Evolutionary conservation across 2,113 vertebrate genomes (phyloP), one percentile per base, ranked within the genome.

Genomic region (Cyanistes caeruleus): DNA sequence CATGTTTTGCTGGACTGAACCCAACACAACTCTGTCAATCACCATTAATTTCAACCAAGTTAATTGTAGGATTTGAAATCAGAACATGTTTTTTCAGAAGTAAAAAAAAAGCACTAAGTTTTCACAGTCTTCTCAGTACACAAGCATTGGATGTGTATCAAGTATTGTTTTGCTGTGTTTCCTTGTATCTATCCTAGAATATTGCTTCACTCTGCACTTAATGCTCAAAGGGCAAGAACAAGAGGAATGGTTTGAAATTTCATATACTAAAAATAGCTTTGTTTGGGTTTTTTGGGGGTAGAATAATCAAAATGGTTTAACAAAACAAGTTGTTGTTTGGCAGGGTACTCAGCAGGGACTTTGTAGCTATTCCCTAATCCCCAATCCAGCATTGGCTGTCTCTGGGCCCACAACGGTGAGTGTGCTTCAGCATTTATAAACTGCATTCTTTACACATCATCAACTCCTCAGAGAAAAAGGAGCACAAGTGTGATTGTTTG

Each of bases 181-280:
- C 67, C 74, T 44, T 15, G 82, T 94, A 94, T 82, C 59, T 87
- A 91, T 35, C 58, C 70, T 35, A 37, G 11, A 80, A 43, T 80
- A 83, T 91, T 95, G 78, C 94, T 88, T 96, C 81, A 94, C 62
- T 83, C 84, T n/a, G 51, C 31, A 46, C 28, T 78, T 48, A 65
- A 76, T 39, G 25, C 75, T 74, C 81, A 85, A 96, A 91, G 87
- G 89, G 62, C 74, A 91, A 90, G 49, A 53, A 72, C 21, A 23
- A 93, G 35, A 87, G 52, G 10, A 56, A 73, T 20, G 24, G 51
- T 74, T 73, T 91, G 51, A 89, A 96, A 84, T 51, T 91, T 87
- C 19, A 76, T 31, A 77, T 49, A 55, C 63, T 94, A 96, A 95
- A 96, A 94, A 95, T 95, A 96, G 64, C 48, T 87, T 86, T 85